Evolutionary conservation across 1,140 invertebrate genomes (phyloP).

Genomic region (Drosophila lini): DNA sequence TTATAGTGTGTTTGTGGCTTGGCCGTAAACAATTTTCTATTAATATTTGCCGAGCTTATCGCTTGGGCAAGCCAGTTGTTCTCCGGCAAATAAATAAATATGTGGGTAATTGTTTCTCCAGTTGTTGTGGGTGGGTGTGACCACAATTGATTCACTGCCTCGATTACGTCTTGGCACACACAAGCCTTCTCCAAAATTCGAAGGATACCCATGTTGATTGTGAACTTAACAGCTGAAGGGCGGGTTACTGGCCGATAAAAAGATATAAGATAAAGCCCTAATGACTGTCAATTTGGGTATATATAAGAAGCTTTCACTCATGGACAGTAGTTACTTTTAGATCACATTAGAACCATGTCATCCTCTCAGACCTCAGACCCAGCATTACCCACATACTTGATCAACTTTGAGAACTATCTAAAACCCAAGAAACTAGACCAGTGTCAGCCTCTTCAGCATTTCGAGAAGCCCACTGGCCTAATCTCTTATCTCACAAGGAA

Average conservation of each 20-base stretch:
- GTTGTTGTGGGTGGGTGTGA: slow-evolving; percentile 43
- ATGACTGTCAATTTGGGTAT: slow-evolving; percentile 12
- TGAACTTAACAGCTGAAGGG: slow-evolving; percentile 18
- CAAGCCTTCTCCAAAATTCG: not conserved
- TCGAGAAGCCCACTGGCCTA: slow-evolving; percentile 8
- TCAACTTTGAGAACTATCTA: slow-evolving; percentile 67
- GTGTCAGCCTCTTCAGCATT: slow-evolving; percentile 44
- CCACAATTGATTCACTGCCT: slow-evolving; percentile 33
- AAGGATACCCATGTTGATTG: slow-evolving; percentile 4
- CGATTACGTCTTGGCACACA: slow-evolving; percentile 37
- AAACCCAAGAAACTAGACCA: slow-evolving; percentile 40
- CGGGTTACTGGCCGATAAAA: slow-evolving; percentile 4
- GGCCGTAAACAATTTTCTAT: slow-evolving; percentile 63
- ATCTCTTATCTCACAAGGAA: not conserved
- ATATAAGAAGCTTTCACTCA: not conserved
- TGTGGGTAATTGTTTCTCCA: slow-evolving; percentile 62
- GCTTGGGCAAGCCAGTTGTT: slow-evolving; percentile 39
- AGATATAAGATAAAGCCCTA: not conserved
- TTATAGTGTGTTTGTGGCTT: slow-evolving; percentile 11
- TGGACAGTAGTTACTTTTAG: not conserved
- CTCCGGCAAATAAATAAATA: slow-evolving; percentile 52
- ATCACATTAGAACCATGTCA: slow-evolving; percentile 8
- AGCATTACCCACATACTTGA: slow-evolving; percentile 40
- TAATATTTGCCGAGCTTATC: slow-evolving; percentile 72
- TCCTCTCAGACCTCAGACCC: not conserved